Evolutionary conservation across 2,888 invertebrate genomes (phyloP).

Genomic region (Ennomos erosarius): DNA sequence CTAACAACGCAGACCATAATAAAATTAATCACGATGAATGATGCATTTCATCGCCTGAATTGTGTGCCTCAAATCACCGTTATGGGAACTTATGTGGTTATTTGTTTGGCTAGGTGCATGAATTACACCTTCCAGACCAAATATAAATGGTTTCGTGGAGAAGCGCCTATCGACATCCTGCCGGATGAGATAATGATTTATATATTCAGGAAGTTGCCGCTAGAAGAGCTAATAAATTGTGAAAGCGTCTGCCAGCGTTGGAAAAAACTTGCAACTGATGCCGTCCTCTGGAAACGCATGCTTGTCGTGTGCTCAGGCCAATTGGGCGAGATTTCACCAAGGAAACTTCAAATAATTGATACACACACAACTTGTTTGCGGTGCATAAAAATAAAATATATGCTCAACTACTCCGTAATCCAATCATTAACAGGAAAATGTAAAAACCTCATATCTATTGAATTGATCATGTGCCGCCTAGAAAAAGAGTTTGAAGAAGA

Average conservation of each 20-base stretch:
- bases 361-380: constrained; percentile 63
- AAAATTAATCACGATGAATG: background rate
- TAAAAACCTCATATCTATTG: constrained; percentile 64
- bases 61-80: background rate
- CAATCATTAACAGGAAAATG: constrained; percentile 65
- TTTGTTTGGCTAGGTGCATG: constrained; percentile 30
- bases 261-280: constrained; percentile 64
- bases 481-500: constrained; percentile 65
- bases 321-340: constrained; percentile 64
- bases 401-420: constrained; percentile 65
- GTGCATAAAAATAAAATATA: constrained; percentile 70
- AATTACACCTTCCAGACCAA: constrained; percentile 35
- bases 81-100: constrained; percentile 5
- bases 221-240: constrained; percentile 65
- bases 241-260: constrained; percentile 70
- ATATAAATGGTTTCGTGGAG: constrained; percentile 48
- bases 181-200: constrained; percentile 73
- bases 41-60: background rate
- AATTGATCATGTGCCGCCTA: constrained; percentile 76
- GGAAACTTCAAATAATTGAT: constrained; percentile 60
- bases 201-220: constrained; percentile 68
- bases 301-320: constrained; percentile 69
- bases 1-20: too few species aligned
- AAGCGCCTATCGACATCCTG: constrained; percentile 52
- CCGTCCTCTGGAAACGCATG: constrained; percentile 65